phyloP scores from a whole-genome alignment of 2,113 vertebrate species.

The Melanocharis versteri region DNA sequence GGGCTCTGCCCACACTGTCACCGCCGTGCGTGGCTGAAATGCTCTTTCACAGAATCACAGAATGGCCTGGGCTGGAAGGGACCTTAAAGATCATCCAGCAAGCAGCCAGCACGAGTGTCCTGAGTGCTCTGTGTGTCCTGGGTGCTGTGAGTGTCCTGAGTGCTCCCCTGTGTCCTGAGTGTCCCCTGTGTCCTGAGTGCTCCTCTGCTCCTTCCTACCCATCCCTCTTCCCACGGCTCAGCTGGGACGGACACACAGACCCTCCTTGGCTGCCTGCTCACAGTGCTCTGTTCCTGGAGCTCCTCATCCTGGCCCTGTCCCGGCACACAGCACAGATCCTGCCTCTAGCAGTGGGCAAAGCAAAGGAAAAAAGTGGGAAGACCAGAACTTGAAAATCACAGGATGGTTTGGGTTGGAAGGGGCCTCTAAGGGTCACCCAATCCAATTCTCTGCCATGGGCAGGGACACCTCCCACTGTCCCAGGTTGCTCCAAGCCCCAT shows the following conservation, averaged over 20 bases:
- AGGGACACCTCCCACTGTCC: neutral
- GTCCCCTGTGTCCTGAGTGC: neutral
- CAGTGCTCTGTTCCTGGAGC: neutral
- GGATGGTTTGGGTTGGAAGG: neutral
- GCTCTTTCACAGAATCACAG: neutral
- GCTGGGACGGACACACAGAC: neutral
- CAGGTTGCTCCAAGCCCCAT: neutral
- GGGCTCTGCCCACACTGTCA: neutral
- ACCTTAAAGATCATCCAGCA: neutral
- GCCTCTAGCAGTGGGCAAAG: neutral
- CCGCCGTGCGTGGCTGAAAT: rapidly evolving
- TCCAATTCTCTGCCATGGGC: neutral
- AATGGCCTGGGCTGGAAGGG: neutral
- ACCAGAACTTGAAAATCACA: neutral
- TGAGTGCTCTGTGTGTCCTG: neutral
- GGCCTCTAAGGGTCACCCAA: neutral
- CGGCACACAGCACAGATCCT: neutral
- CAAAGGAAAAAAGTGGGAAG: neutral
- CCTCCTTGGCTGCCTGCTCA: neutral
- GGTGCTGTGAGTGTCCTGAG: neutral
- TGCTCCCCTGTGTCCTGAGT: neutral
- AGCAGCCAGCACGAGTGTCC: neutral
- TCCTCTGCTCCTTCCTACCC: neutral
- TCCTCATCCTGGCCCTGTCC: neutral
- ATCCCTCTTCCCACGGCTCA: rapidly evolving